Conservation (phyloP, 2,113 vertebrate species). For the Calidris pugnax region DNA sequence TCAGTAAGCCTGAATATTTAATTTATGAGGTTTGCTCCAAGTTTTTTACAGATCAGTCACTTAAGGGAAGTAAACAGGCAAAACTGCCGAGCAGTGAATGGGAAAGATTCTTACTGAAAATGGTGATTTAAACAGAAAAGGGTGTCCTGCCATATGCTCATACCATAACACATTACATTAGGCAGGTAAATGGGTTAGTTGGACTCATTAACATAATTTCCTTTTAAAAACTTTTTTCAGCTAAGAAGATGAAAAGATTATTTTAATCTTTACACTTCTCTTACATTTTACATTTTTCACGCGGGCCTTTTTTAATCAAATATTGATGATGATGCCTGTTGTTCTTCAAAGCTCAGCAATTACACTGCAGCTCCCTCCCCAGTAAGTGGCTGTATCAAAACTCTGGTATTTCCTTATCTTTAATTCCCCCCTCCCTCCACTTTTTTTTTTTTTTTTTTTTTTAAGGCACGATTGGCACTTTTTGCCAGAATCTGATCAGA, state of each 20-base stretch:
- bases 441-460: neutral
- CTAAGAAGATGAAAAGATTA: slow-evolving; percentile 68
- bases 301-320: slow-evolving; percentile 78
- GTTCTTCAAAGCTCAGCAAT: slow-evolving; percentile 81
- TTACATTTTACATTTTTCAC: slow-evolving; percentile 74
- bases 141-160: neutral
- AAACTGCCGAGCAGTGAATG: neutral
- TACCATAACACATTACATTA: neutral
- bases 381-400: slow-evolving; percentile 63
- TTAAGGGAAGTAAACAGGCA: neutral
- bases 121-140: neutral
- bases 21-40: slow-evolving; percentile 60
- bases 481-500: too few relatives aligned
- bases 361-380: slow-evolving; percentile 66
- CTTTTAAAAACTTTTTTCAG: slow-evolving; percentile 59
- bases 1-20: slow-evolving; percentile 64
- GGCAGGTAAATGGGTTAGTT: slow-evolving; percentile 45
- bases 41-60: slow-evolving; percentile 46
- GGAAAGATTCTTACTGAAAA: neutral
- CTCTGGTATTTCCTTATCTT: slow-evolving; percentile 51
- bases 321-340: slow-evolving; percentile 81
- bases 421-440: neutral
- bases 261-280: slow-evolving; percentile 61
- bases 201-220: slow-evolving; percentile 68
- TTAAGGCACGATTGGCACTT: too few relatives aligned